A percentile compares a stretch with the other conserved stretches of the same genome.
phyloP scores from a whole-genome alignment of 2,888 invertebrate species.

The Glyphotaelius pellucidus region DNA sequence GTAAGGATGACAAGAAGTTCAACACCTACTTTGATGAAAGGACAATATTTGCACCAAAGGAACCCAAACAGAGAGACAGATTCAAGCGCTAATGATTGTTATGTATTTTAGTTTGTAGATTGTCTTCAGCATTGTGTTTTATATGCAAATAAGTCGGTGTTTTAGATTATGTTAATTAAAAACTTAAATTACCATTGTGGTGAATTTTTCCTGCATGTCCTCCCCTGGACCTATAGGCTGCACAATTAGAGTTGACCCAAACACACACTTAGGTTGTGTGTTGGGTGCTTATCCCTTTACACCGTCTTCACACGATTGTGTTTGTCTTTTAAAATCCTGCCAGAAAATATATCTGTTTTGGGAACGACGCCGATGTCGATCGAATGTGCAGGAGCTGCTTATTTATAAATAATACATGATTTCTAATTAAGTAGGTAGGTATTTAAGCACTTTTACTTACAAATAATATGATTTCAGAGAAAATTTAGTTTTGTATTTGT shows the following conservation, averaged over 20 bases:
- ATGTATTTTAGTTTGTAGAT: neutral
- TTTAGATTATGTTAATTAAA: neutral
- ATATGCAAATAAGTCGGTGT: neutral
- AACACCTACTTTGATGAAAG: conserved; percentile 91
- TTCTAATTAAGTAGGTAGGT: too few relatives aligned
- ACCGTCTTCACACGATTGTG: too few relatives aligned
- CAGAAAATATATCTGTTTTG: too few relatives aligned
- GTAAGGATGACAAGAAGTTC: conserved; percentile 84
- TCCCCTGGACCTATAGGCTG: too few relatives aligned
- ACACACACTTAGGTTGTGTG: neutral
- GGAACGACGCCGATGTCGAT: too few relatives aligned
- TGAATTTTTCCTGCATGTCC: neutral
- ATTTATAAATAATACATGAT: too few relatives aligned
- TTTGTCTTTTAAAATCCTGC: too few relatives aligned
- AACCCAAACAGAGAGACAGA: conserved; percentile 71
- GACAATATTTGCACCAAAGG: conserved; percentile 79
- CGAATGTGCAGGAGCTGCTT: too few relatives aligned
- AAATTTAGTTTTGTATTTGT: too few relatives aligned
- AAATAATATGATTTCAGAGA: too few relatives aligned
- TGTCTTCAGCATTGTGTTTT: neutral
- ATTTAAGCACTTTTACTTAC: too few relatives aligned
- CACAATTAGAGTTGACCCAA: neutral
- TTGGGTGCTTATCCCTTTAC: neutral
- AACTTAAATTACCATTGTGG: neutral
- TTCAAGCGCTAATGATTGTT: conserved; percentile 67